Conservation (phyloP, 2,113 vertebrate genomes). For the Colossoma macropomum region DNA sequence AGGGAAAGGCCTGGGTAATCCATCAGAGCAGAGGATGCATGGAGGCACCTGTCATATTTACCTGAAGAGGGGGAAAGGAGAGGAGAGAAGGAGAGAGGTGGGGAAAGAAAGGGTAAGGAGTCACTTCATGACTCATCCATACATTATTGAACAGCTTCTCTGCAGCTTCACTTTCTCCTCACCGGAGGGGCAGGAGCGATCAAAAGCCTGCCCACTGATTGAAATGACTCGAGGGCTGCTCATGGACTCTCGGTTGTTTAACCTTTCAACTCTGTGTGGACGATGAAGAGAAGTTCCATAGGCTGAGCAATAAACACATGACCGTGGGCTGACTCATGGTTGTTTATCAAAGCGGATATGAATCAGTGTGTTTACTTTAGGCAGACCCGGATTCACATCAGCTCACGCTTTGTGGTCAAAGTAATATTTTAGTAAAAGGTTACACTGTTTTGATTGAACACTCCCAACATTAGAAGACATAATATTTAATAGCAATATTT, state of each 20-base stretch:
- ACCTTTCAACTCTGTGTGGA: neutral
- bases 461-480: too few relatives aligned
- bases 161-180: slow-evolving; percentile 2
- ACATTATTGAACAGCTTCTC: slow-evolving; percentile 30
- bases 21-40: slow-evolving; percentile 39
- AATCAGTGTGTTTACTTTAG: neutral
- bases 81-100: neutral
- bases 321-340: neutral
- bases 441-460: neutral
- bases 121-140: slow-evolving; percentile 34
- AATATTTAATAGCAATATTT: too few relatives aligned
- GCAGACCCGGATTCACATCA: neutral
- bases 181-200: neutral
- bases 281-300: neutral
- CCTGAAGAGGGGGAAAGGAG: neutral
- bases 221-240: slow-evolving; percentile 23
- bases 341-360: slow-evolving; percentile 13
- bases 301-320: neutral
- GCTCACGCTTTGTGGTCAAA: too few relatives aligned
- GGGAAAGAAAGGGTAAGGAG: neutral
- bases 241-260: slow-evolving; percentile 11
- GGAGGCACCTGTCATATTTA: slow-evolving; percentile 27
- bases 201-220: neutral
- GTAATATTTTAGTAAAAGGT: neutral
- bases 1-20: slow-evolving; percentile 45